A percentile compares a stretch with the other conserved stretches of the same genome.
Evolutionary conservation across 2,888 invertebrate genomes (phyloP).

Genomic region (Hypomecis punctinalis): DNA sequence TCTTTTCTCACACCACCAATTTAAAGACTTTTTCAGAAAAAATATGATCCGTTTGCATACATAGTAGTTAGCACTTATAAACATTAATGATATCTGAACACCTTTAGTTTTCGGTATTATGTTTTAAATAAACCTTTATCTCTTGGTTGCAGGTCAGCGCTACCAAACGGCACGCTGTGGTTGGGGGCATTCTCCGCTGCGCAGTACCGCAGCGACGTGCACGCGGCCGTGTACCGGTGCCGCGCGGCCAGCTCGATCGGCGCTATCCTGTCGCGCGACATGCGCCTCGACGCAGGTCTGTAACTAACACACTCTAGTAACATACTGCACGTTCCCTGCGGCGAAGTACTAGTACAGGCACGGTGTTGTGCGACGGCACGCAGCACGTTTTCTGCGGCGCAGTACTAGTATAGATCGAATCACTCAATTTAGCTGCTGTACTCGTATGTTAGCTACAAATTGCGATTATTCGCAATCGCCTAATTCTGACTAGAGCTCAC

Average conservation of each 20-base stretch:
- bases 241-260: slow-evolving; percentile 91
- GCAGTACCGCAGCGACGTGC: slow-evolving; percentile 92
- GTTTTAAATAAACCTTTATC: neutral
- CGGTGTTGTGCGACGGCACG: too few relatives aligned
- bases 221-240: slow-evolving; percentile 93
- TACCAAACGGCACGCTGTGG: slow-evolving; percentile 93
- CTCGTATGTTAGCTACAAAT: too few relatives aligned
- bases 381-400: slow-evolving; percentile 81
- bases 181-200: slow-evolving; percentile 92
- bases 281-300: slow-evolving; percentile 92
- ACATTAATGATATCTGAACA: too few relatives aligned
- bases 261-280: slow-evolving; percentile 91
- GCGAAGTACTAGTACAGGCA: too few relatives aligned
- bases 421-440: too few relatives aligned
- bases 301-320: neutral
- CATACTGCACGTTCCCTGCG: slow-evolving; percentile 87
- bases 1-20: too few relatives aligned
- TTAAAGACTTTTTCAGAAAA: neutral
- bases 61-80: too few relatives aligned
- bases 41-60: too few relatives aligned
- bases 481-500: slow-evolving; percentile 78
- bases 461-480: too few relatives aligned
- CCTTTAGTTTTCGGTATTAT: too few relatives aligned
- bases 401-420: slow-evolving; percentile 66
- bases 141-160: slow-evolving; percentile 85